Evolutionary conservation across 2,888 invertebrate genomes (phyloP).

Genomic region (Eurytoma californica): DNA sequence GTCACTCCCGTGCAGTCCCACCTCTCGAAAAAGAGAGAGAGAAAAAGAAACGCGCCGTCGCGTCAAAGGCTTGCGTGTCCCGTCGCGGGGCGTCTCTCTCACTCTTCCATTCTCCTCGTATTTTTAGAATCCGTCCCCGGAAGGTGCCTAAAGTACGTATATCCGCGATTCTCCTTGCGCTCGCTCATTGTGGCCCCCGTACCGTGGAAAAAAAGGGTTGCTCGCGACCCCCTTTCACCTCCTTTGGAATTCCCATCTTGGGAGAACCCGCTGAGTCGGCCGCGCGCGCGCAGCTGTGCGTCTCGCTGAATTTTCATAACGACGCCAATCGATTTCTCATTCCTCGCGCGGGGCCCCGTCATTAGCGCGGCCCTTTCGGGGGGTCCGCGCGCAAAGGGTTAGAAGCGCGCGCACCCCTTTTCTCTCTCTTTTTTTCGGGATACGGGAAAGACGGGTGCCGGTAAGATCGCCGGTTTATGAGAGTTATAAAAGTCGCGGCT

Average conservation of each 20-base stretch:
- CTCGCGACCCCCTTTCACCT: neutral
- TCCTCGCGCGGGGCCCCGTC: slow-evolving; percentile 12
- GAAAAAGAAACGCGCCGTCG: neutral
- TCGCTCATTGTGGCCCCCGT: slow-evolving; percentile 20
- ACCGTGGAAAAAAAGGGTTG: slow-evolving; percentile 47
- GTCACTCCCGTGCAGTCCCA: neutral
- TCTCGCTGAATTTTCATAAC: slow-evolving; percentile 56
- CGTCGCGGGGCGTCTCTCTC: slow-evolving; percentile 2
- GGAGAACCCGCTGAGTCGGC: slow-evolving; percentile 39
- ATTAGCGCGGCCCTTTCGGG: slow-evolving; percentile 27
- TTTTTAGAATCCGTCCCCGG: slow-evolving; percentile 48
- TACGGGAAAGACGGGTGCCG: slow-evolving; percentile 3
- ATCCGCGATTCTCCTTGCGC: slow-evolving; percentile 37
- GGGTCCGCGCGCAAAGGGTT: slow-evolving; percentile 9
- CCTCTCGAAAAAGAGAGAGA: neutral
- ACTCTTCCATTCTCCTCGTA: slow-evolving; percentile 1
- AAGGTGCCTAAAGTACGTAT: slow-evolving; percentile 31
- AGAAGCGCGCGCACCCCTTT: neutral
- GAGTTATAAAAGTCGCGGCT: slow-evolving; percentile 44
- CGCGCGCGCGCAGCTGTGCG: slow-evolving; percentile 46
- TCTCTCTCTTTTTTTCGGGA: neutral
- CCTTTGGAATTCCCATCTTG: neutral
- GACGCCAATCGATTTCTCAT: slow-evolving; percentile 54
- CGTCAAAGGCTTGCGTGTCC: slow-evolving; percentile 39
- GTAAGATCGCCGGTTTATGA: slow-evolving; percentile 35